These are phyloP conservation scores for Cryptocephalus moraei DNA, from an alignment of 2,888 invertebrate genomes.

Conservation along the genomic window DNA sequence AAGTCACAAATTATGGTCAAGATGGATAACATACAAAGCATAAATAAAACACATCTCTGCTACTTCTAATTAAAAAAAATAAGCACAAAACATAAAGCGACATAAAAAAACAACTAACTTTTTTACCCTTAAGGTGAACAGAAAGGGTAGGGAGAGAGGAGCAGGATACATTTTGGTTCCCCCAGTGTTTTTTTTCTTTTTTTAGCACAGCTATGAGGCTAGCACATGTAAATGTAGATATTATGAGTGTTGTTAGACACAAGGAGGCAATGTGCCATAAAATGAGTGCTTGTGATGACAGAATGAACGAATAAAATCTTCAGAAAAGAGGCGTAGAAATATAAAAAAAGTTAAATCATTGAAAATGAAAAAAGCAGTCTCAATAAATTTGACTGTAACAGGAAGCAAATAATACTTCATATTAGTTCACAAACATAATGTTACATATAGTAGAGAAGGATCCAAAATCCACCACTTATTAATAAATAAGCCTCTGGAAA, in stretches of 20 bases:
- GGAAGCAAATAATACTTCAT: too few relatives aligned
- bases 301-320: conserved; percentile 18
- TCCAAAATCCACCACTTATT: too few relatives aligned
- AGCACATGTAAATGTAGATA: conserved; percentile 34
- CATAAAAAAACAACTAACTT: conserved; percentile 13
- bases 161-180: conserved; percentile 11
- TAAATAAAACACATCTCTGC: conserved; percentile 14
- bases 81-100: conserved; percentile 25
- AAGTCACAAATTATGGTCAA: background rate
- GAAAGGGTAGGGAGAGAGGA: conserved; percentile 10
- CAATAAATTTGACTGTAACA: too few relatives aligned
- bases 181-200: conserved; percentile 25
- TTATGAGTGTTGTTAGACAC: conserved; percentile 31
- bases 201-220: conserved; percentile 38
- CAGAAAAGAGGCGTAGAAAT: conserved; percentile 11
- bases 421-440: too few relatives aligned
- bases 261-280: conserved; percentile 33
- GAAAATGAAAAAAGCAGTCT: too few relatives aligned
- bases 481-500: too few relatives aligned
- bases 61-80: conserved; percentile 12
- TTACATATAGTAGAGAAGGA: too few relatives aligned
- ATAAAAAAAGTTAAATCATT: background rate
- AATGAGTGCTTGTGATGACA: conserved; percentile 1
- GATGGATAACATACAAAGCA: conserved; percentile 15
- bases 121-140: background rate